Evolutionary conservation across 1,140 invertebrate genomes (phyloP), one percentile per base, ranked within the genome.

Genomic region (Zaprionus taronus): DNA sequence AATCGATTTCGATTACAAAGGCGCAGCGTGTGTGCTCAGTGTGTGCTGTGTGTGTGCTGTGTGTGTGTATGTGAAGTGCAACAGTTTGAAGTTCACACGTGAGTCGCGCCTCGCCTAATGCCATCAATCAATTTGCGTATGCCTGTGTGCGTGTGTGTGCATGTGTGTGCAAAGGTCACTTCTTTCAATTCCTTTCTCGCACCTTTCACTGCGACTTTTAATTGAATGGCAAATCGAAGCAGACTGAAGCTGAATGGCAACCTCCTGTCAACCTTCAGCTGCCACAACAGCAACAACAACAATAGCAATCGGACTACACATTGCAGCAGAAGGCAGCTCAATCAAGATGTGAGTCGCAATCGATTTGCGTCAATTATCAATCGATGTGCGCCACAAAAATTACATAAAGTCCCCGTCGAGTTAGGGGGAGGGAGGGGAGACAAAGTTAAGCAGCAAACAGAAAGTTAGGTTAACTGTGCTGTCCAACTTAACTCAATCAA

Each of bases 1-100:
- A 38, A 87, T 86, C 77, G 80, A 78, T 83, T 87, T 83, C 58
- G 67, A 87, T 87, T 80, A 83, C 57, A 47, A 20, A 44, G 5
- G 22, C 28, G 53, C 34, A 38, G 36, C 34, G 72, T 36, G 53
- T 60, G 61, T 14, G 34, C 12, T 4, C 34, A 47, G 67, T 47
- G 31, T 11, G 28, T 58, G 55, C n/a, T 47, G 31, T 11, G n/a
- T n/a, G n/a, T n/a, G n/a, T n/a, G 17, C 11, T 0, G 6, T 24
- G 31, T 36, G 51, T 58, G 28, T 58, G 55, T 51, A 14, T 20
- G 28, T 62, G 47, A 26, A 58, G 61, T 15, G 70, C 75, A 77
- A 77, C 75, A 77, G 74, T 72, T 67, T 66, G 24, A 63, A 61
- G 62, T 56, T 61, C 26, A 38, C 20, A 49, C 57, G 26, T 66